These are phyloP conservation scores for Phalacrocorax aristotelis DNA, from an alignment of 2,113 vertebrate species.

Conservation along the genomic window DNA sequence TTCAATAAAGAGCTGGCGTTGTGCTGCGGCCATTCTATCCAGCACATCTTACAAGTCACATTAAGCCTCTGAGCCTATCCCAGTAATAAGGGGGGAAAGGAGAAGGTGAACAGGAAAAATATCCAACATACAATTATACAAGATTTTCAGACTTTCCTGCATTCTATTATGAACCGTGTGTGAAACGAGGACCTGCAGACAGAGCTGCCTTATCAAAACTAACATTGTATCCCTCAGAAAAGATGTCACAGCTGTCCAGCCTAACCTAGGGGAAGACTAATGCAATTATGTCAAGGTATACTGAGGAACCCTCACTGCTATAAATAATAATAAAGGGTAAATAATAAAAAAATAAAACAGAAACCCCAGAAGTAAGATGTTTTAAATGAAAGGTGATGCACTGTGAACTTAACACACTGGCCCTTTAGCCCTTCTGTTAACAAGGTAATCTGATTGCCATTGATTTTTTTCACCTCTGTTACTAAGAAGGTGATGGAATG, in stretches of 20 bases:
- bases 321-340: constrained; percentile 85
- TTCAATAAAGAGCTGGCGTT: neutral
- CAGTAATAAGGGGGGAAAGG: neutral
- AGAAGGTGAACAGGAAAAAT: neutral
- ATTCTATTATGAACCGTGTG: neutral
- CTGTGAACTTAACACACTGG: constrained; percentile 84
- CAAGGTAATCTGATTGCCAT: constrained; percentile 94
- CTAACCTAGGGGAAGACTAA: constrained; percentile 27
- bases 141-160: neutral
- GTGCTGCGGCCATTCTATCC: neutral
- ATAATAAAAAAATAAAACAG: constrained; percentile 77
- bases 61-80: neutral
- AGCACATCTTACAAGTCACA: neutral
- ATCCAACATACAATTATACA: neutral
- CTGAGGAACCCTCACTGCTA: neutral
- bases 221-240: neutral
- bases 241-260: neutral
- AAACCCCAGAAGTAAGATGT: constrained; percentile 73
- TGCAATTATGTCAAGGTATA: constrained; percentile 20
- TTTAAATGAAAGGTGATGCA: constrained; percentile 86
- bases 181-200: neutral
- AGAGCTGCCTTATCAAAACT: neutral
- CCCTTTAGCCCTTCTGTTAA: constrained; percentile 89
- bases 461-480: constrained; percentile 90
- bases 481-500: constrained; percentile 89